Evolutionary conservation across 2,888 invertebrate species (phyloP).

Genomic region (Drosophila pseudotakahashii): DNA sequence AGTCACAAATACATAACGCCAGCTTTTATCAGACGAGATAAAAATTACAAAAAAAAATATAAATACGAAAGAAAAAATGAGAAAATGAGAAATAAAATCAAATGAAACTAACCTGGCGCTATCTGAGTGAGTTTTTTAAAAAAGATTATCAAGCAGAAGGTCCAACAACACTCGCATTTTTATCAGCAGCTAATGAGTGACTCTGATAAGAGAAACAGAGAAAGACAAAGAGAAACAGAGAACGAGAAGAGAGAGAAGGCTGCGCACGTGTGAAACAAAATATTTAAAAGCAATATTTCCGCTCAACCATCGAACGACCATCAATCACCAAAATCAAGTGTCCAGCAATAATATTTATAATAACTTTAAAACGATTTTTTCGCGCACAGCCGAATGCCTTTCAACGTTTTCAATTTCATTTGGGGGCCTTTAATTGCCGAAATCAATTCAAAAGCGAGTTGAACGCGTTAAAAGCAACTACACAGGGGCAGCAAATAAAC

Average conservation of each 20-base stretch:
- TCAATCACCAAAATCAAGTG: constrained; percentile 71
- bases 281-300: constrained; percentile 22
- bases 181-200: constrained; percentile 70
- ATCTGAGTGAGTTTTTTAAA: constrained; percentile 48
- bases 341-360: constrained; percentile 71
- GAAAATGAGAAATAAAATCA: constrained; percentile 36
- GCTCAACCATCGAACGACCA: constrained; percentile 67
- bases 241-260: constrained; percentile 18
- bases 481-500: constrained; percentile 46
- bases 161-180: constrained; percentile 43
- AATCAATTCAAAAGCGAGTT: constrained; percentile 78
- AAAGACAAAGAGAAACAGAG: constrained; percentile 3
- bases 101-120: constrained; percentile 43
- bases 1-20: constrained; percentile 73
- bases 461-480: constrained; percentile 76
- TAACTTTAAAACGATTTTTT: constrained; percentile 64
- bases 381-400: constrained; percentile 54
- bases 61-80: constrained; percentile 23
- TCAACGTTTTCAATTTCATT: constrained; percentile 76
- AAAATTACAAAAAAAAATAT: constrained; percentile 30
- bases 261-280: constrained; percentile 60
- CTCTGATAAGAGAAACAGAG: constrained; percentile 56
- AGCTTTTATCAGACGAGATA: constrained; percentile 69
- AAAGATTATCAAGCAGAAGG: constrained; percentile 25
- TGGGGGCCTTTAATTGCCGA: constrained; percentile 75